These are phyloP conservation scores for Omphaloscelis lunosa DNA, from an alignment of 2,888 invertebrate species.

Conservation along the genomic window DNA sequence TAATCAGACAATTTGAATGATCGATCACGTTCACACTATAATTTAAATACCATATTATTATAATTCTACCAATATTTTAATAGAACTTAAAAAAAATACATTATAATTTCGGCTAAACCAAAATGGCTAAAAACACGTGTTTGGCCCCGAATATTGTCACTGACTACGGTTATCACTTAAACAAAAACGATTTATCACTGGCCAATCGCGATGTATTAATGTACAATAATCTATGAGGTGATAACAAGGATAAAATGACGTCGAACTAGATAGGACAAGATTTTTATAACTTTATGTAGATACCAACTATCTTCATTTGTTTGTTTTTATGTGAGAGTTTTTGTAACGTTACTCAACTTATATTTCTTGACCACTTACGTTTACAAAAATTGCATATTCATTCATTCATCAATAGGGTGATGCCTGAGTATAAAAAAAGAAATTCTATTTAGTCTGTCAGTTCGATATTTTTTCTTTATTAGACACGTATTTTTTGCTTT, in stretches of 20 bases:
- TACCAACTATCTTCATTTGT: background rate
- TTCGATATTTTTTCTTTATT: no score
- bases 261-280: background rate
- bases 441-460: no score
- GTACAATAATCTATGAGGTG: conserved; percentile 20
- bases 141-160: background rate
- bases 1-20: background rate
- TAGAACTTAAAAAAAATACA: background rate
- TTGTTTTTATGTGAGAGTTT: background rate
- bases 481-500: no score
- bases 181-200: conserved; percentile 38
- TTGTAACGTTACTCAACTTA: no score
- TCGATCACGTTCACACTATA: no score
- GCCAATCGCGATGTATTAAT: conserved; percentile 34
- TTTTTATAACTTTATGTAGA: background rate
- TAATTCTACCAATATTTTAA: background rate
- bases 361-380: no score
- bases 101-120: background rate
- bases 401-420: no score
- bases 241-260: conserved; percentile 34
- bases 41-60: background rate
- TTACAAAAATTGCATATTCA: no score
- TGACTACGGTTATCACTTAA: conserved; percentile 52
- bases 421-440: no score
- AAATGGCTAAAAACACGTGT: conserved; percentile 2